A percentile compares a stretch with the other conserved stretches of the same genome.
Evolutionary conservation across 2,113 vertebrate species (phyloP).

Genomic region (Grantiella picta): DNA sequence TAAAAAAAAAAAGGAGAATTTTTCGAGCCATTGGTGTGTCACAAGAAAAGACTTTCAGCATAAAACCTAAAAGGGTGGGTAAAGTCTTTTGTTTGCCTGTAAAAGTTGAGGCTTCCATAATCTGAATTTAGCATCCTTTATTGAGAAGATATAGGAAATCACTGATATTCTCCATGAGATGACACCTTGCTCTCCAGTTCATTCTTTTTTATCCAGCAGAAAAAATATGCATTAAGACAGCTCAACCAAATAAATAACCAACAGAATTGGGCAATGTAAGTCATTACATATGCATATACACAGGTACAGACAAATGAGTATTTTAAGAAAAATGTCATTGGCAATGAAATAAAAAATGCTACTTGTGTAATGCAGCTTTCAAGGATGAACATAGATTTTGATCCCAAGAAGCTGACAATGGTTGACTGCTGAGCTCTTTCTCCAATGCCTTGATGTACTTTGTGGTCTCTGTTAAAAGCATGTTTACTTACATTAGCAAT

Average conservation of each 20-base stretch:
- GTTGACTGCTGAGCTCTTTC: neutral
- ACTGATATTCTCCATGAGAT: neutral
- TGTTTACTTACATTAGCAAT: neutral
- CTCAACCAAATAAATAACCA: neutral
- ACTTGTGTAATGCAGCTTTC: neutral
- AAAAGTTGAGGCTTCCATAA: neutral
- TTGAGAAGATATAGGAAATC: neutral
- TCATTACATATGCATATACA: neutral
- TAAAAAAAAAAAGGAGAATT: slow-evolving; percentile 26
- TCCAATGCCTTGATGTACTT: neutral
- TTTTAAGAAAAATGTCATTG: neutral
- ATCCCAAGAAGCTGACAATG: neutral
- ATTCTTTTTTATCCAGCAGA: neutral
- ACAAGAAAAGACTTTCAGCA: slow-evolving; percentile 42
- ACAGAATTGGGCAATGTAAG: neutral
- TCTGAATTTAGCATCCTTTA: neutral
- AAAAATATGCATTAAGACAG: neutral
- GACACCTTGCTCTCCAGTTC: neutral
- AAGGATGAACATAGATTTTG: neutral
- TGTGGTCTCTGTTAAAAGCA: neutral
- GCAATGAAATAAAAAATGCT: neutral
- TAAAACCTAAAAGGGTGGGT: neutral
- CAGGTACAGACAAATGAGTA: accelerated
- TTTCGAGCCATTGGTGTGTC: slow-evolving; percentile 56
- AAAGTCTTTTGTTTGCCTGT: neutral